Conservation (phyloP, 92 coral and sea anemone genomes). For the Paramuricea clavata region DNA sequence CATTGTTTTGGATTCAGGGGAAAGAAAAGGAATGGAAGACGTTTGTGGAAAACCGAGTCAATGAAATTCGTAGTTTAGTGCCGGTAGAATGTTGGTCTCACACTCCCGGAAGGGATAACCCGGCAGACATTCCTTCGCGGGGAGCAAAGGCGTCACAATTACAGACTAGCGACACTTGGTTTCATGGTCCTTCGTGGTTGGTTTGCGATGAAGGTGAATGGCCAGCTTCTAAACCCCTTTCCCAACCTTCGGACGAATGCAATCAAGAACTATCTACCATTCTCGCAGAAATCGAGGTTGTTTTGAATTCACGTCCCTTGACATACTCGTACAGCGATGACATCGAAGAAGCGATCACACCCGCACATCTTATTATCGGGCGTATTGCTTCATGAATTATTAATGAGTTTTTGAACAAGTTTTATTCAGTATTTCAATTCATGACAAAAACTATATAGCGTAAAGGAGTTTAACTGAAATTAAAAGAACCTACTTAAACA, state of each 20-base stretch:
- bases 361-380: no score
- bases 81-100: conserved; percentile 33
- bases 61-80: conserved; percentile 23
- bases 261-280: conserved; percentile 10
- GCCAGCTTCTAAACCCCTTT: conserved; percentile 23
- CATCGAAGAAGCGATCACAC: no score
- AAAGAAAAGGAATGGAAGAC: conserved; percentile 16
- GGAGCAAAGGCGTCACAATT: conserved; percentile 20
- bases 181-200: conserved; percentile 33
- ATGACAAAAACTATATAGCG: no score
- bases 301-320: no score
- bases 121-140: conserved; percentile 35
- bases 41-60: conserved; percentile 31
- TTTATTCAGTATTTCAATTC: no score
- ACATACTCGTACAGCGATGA: no score
- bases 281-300: no score
- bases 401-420: no score
- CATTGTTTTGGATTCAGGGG: conserved; percentile 21
- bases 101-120: conserved; percentile 36
- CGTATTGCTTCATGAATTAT: no score
- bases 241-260: conserved; percentile 6
- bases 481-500: no score
- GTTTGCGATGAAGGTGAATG: neutral
- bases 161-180: neutral
- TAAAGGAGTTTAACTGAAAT: no score